phyloP scores from a whole-genome alignment of 2,888 invertebrate species.

The Epistrophe eligans region DNA sequence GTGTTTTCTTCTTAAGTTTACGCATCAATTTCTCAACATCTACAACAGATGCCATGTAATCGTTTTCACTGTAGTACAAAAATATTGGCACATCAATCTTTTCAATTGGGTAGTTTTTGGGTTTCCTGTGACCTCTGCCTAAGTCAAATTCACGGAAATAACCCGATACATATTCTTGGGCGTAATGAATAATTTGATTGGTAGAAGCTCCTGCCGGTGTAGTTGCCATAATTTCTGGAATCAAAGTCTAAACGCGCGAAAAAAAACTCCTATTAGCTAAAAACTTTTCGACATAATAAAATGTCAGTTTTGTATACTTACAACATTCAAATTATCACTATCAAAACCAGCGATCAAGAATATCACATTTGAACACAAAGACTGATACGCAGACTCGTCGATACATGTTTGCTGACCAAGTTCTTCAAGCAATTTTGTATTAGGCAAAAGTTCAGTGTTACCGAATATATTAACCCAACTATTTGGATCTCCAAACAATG shows the following conservation, averaged over 20 bases:
- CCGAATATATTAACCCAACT: slow-evolving; percentile 76
- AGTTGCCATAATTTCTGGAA: slow-evolving; percentile 79
- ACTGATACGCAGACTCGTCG: slow-evolving; percentile 75
- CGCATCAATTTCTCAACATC: slow-evolving; percentile 77
- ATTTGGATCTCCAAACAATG: slow-evolving; percentile 78
- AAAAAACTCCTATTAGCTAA: not conserved
- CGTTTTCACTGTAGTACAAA: slow-evolving; percentile 78
- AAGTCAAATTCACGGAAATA: slow-evolving; percentile 79
- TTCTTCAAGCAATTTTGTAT: slow-evolving; percentile 78
- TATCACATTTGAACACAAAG: slow-evolving; percentile 78
- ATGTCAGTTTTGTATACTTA: slow-evolving; percentile 43
- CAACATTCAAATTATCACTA: slow-evolving; percentile 78
- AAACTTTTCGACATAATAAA: not conserved
- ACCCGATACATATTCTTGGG: slow-evolving; percentile 78
- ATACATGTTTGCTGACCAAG: slow-evolving; percentile 78
- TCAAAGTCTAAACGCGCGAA: slow-evolving; percentile 77
- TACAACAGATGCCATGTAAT: slow-evolving; percentile 77
- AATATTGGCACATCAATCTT: slow-evolving; percentile 78
- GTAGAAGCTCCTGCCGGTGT: slow-evolving; percentile 80
- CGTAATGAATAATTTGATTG: slow-evolving; percentile 80
- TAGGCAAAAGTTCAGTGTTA: slow-evolving; percentile 85
- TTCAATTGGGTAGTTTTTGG: slow-evolving; percentile 77
- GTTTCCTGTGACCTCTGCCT: slow-evolving; percentile 77
- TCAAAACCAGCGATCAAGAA: slow-evolving; percentile 78
- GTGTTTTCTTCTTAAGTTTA: slow-evolving; percentile 76